Percentiles rank a stretch among this genome's conserved stretches.
These are phyloP conservation scores for Dusona sp. DNA, from an alignment of 2,888 invertebrate species.

Conservation along the genomic window DNA sequence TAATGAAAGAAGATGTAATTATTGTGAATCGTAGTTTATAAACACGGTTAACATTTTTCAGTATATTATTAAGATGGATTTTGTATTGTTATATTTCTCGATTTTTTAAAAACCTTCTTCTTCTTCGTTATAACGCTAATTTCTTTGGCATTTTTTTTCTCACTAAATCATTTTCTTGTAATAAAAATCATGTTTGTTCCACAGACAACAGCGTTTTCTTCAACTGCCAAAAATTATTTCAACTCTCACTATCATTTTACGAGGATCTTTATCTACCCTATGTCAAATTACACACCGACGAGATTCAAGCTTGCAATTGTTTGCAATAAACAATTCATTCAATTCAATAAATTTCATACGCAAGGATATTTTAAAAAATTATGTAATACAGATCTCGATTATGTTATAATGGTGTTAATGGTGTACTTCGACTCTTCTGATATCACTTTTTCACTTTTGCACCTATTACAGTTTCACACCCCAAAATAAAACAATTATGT, in stretches of 20 bases:
- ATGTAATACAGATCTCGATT: background rate
- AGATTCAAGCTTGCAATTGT: background rate
- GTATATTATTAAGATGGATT: background rate
- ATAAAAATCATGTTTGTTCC: no score
- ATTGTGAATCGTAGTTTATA: conserved; percentile 21
- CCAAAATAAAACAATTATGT: no score
- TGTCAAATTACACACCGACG: no score
- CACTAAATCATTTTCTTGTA: no score
- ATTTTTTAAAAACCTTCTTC: background rate
- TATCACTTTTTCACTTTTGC: no score
- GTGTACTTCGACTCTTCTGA: background rate
- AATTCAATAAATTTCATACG: background rate
- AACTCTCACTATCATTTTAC: no score
- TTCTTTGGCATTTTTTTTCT: no score
- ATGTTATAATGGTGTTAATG: background rate
- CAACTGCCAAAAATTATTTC: no score
- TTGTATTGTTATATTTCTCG: background rate
- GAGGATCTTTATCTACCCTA: no score
- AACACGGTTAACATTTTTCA: background rate
- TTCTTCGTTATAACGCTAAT: background rate
- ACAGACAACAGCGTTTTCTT: no score
- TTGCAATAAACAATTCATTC: background rate
- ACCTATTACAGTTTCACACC: no score
- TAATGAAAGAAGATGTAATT: background rate
- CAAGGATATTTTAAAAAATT: background rate